Evolutionary conservation across 2,888 invertebrate species (phyloP).

Genomic region (Sarcophaga subvicina): DNA sequence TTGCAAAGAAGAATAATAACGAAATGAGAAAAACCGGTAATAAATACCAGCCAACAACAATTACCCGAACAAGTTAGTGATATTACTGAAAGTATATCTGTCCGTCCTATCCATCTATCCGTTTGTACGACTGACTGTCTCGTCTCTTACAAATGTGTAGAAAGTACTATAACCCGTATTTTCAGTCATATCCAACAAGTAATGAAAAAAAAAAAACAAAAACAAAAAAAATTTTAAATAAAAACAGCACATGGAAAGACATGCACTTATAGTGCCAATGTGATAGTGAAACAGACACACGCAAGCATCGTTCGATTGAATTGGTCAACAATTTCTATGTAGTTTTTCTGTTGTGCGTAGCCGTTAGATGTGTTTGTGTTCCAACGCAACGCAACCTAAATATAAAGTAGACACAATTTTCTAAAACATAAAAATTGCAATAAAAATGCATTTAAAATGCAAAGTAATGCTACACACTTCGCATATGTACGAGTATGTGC

Average conservation of each 20-base stretch:
- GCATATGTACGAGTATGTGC: too few species aligned
- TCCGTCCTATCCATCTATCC: constrained; percentile 2
- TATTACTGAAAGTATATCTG: constrained; percentile 36
- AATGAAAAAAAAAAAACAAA: background rate
- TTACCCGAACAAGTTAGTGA: constrained; percentile 63
- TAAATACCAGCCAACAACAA: constrained; percentile 55
- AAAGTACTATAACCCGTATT: constrained; percentile 64
- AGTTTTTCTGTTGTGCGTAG: background rate
- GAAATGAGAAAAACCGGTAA: constrained; percentile 64
- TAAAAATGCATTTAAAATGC: constrained; percentile 21
- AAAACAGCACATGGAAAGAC: constrained; percentile 1
- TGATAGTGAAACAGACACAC: background rate
- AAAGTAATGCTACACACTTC: constrained; percentile 14
- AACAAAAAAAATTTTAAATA: background rate
- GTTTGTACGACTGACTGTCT: constrained; percentile 24
- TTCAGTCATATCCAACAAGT: constrained; percentile 22
- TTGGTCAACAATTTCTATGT: constrained; percentile 12
- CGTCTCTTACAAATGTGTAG: constrained; percentile 34
- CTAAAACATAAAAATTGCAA: background rate
- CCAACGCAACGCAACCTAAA: constrained; percentile 53
- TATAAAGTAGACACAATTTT: constrained; percentile 27
- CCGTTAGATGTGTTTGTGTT: constrained; percentile 6
- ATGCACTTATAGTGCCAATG: constrained; percentile 5
- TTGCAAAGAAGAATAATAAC: constrained; percentile 51
- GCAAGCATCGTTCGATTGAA: constrained; percentile 7